These are phyloP conservation scores for Matsumurasca onukii DNA, from an alignment of 1,140 invertebrate species.

Conservation along the genomic window DNA sequence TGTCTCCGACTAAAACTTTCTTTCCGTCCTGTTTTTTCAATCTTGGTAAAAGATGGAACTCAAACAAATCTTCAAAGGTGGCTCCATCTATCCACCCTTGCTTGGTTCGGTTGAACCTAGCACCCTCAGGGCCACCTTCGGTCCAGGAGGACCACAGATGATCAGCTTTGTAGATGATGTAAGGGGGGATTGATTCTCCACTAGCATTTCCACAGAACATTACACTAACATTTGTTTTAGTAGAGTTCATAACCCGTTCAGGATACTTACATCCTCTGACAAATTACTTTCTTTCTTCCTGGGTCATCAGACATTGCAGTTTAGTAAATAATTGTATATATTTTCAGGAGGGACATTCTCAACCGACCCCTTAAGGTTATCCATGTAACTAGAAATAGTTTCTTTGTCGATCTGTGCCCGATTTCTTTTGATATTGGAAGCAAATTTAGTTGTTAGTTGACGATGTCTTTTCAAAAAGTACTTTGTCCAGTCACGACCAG, in stretches of 20 bases:
- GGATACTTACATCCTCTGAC: constrained; percentile 33
- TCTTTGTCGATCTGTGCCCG: constrained; percentile 37
- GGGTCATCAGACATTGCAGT: constrained; percentile 49
- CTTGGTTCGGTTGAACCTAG: constrained; percentile 30
- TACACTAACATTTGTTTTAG: constrained; percentile 34
- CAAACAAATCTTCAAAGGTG: constrained; percentile 43
- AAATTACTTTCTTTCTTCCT: constrained; percentile 41
- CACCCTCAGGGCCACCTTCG: constrained; percentile 42
- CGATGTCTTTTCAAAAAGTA: constrained; percentile 42
- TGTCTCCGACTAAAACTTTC: constrained; percentile 46
- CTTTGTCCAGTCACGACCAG: constrained; percentile 43
- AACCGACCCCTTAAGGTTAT: constrained; percentile 42
- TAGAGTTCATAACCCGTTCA: constrained; percentile 35
- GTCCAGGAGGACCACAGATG: constrained; percentile 47
- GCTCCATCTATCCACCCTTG: constrained; percentile 29
- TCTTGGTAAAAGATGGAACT: constrained; percentile 39
- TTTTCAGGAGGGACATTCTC: constrained; percentile 44
- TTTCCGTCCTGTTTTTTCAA: constrained; percentile 36
- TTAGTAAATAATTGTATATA: constrained; percentile 51
- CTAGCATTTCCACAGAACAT: constrained; percentile 39
- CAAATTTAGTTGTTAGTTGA: constrained; percentile 38
- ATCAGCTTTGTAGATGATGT: constrained; percentile 48
- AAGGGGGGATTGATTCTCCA: constrained; percentile 43
- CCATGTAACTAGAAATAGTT: constrained; percentile 42
- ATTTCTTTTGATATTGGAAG: constrained; percentile 44